These are phyloP conservation scores for Gnathonemus echidnorhynchus DNA, from an alignment of 2,113 vertebrate genomes.

Conservation along the genomic window DNA sequence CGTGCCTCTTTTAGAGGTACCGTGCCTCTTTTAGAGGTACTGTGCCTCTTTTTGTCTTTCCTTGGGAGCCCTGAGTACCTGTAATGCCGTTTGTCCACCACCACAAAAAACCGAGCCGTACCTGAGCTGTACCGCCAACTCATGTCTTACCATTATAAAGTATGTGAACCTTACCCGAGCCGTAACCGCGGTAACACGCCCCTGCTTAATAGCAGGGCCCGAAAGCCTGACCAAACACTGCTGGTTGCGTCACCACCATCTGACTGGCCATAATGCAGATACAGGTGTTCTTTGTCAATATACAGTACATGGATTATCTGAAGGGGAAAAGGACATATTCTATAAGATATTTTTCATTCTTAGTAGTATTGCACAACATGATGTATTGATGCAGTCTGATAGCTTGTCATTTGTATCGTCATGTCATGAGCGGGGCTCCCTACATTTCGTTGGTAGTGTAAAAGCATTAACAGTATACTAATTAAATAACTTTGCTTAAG, in stretches of 20 bases:
- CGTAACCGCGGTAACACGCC: background rate
- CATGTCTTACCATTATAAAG: background rate
- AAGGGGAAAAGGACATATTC: background rate
- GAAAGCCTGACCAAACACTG: background rate
- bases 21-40: background rate
- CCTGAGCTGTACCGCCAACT: background rate
- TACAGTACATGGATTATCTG: background rate
- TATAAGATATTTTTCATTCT: background rate
- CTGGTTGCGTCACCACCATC: background rate
- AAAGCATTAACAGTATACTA: background rate
- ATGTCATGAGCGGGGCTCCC: background rate
- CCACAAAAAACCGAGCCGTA: background rate
- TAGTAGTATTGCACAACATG: background rate
- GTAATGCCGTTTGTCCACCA: background rate
- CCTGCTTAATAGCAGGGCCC: background rate
- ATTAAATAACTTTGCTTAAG: background rate
- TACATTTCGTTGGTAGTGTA: background rate
- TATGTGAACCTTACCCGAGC: background rate
- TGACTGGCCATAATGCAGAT: background rate
- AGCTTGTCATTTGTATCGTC: background rate
- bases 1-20: background rate
- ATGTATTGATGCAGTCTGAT: background rate
- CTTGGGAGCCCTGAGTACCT: background rate
- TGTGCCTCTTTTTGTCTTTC: background rate
- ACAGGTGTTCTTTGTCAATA: background rate